Evolutionary conservation across 2,888 invertebrate species (phyloP), one percentile per base, ranked within the genome.

Genomic region (Latrodectus hesperus): DNA sequence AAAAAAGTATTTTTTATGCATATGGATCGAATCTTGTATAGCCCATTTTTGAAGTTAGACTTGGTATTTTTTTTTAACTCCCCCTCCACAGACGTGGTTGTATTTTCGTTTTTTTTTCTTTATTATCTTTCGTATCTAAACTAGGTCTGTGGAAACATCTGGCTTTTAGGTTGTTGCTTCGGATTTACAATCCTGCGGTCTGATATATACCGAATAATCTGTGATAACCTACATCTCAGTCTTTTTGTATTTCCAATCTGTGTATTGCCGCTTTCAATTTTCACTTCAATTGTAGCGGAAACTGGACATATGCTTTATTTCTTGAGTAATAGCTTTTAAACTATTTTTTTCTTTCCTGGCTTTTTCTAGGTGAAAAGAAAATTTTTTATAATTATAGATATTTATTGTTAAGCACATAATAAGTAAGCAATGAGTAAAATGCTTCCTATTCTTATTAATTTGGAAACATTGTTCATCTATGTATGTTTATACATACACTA

Each of bases 181-280:
- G 12, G n/a, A 49, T 16, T 67, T 84, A 67, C 26, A 84, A 84
- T 84, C 78, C 68, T 78, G 84, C 64, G 78, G 84, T 78, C 55
- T 64, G 17, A 67, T 68, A 70, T 78, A 78, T 84, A 64, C 51
- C 17, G 79, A 71, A 64, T 86, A 75, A 79, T 80, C 52, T 86
- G 64, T 71, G 60, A 79, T 86, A 86, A 86, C 85, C 85, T 86
- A 86, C 53, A 86, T 86, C 67, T 86, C 10, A 52, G 70, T 51
- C 53, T 79, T 85, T 85, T 78, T 85, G n/a, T 60, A 80, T 86
- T 80, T 71, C 52, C 12, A 38, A n/a, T 52, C 49, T 12, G 8
- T 12, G 8, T 12, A n/a, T 14, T 64, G 16, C 64, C 22, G 67
- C 67, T 22, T 26, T 26, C 17, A 16, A n/a, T 22, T 68, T 68